Conservation (phyloP, 2,797 vertebrate species). For the Catostomus latipinnis region DNA sequence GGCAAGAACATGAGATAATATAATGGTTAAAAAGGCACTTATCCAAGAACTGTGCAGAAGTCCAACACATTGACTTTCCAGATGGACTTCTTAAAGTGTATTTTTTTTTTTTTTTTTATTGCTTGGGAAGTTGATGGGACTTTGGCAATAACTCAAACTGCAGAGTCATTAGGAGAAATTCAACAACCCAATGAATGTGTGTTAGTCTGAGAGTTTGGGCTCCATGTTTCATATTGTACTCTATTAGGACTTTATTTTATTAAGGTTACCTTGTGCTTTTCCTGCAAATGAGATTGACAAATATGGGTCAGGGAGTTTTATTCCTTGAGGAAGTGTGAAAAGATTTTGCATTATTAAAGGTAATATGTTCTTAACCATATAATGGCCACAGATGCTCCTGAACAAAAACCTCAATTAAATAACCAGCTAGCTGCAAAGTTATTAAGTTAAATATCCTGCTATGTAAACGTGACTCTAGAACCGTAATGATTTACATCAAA, state of each 20-base stretch:
- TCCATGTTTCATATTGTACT: slow-evolving; percentile 54
- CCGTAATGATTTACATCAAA: slow-evolving; percentile 59
- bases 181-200: slow-evolving; percentile 47
- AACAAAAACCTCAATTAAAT: slow-evolving; percentile 57
- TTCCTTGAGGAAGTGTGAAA: slow-evolving; percentile 62
- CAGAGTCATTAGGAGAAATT: slow-evolving; percentile 58
- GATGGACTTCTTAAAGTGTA: slow-evolving; percentile 63
- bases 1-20: slow-evolving; percentile 56
- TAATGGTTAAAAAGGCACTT: slow-evolving; percentile 61
- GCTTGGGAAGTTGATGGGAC: slow-evolving; percentile 57
- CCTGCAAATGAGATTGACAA: slow-evolving; percentile 63
- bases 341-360: slow-evolving; percentile 54
- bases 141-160: slow-evolving; percentile 58
- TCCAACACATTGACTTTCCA: slow-evolving; percentile 62
- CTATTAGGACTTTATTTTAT: slow-evolving; percentile 56
- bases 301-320: slow-evolving; percentile 60
- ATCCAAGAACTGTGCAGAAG: slow-evolving; percentile 53
- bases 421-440: slow-evolving; percentile 60
- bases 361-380: slow-evolving; percentile 60
- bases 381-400: slow-evolving; percentile 55
- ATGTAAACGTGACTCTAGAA: slow-evolving; percentile 62
- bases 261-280: slow-evolving; percentile 57
- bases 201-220: slow-evolving; percentile 39
- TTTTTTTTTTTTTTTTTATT: slow-evolving; percentile 55
- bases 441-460: slow-evolving; percentile 62